Base-by-base conservation (phyloP, 2,888 invertebrate genomes). In the Eulithis prunata region DNA sequence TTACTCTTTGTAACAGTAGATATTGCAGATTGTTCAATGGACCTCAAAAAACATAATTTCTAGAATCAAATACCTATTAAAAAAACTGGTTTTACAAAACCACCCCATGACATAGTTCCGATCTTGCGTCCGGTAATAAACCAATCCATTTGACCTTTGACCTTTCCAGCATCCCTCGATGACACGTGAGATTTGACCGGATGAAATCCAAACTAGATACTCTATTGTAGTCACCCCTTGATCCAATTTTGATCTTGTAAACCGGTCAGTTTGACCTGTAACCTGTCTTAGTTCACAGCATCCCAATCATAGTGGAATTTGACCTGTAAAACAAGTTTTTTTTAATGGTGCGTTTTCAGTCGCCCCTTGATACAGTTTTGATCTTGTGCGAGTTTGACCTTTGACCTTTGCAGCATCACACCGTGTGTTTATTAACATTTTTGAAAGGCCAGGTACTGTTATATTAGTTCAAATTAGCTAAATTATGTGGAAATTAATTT, bases 21-120 rank as follows among this genome's bases (percentile, higher is more conserved):
- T n/a, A n/a, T n/a, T n/a, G 32, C 32, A 32, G 6, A 32, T 32
- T 32, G 32, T 32, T 32, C 32, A 32, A 32, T 32, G 4, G 32
- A 32, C 21, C 21, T 21, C 21, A 21, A 32, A 32, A 0, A 4
- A 32, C 4, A 32, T 1, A 32, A 32, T 5, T 6, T 32, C 6
- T 3, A 32, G 0, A 32, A 6, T 32, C 4, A 32, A 2, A 1
- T 38, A 38, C 38, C 38, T 38, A 38, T 38, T 21, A 21, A 68
- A 66, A 69, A 62, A 70, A 46, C 57, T 12, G 13, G 57, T 57
- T 52, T 38, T 59, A 62, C 66, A 57, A 69, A 62, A 67, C 74
- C 55, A 36, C 76, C 78, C 77, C 71, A 58, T 75, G 78, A 70
- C 78, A 78, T 60, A 79, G 63, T 75, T 80, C 75, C 76, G 76